A percentile compares a stretch with the other conserved stretches of the same genome.
These are phyloP conservation scores for Lumbricus terrestris DNA, from an alignment of 2,888 invertebrate genomes.

Conservation along the genomic window DNA sequence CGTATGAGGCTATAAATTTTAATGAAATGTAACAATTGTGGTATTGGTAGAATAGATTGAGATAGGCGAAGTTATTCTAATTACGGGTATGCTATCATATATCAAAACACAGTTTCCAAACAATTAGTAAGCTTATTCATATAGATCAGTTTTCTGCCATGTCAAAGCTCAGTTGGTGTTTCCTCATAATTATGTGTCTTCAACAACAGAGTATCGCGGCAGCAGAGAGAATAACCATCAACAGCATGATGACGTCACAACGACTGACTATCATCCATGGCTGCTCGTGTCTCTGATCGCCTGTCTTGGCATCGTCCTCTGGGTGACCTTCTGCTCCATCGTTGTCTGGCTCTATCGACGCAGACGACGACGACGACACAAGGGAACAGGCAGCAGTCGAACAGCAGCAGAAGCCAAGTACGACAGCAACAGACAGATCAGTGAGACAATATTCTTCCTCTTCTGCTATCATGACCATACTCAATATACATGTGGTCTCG, in stretches of 20 bases:
- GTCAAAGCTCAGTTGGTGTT: not conserved
- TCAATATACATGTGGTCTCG: too few relatives aligned
- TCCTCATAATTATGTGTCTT: too few relatives aligned
- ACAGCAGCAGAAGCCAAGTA: not conserved
- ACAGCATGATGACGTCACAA: too few relatives aligned
- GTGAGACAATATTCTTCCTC: not conserved
- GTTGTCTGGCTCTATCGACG: conserved; percentile 21
- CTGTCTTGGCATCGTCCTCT: conserved; percentile 9
- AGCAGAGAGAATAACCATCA: not conserved
- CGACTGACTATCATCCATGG: conserved; percentile 13
- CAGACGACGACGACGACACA: not conserved
- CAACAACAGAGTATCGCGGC: conserved; percentile 7
- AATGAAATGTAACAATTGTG: not conserved
- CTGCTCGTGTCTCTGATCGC: conserved; percentile 10
- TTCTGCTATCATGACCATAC: too few relatives aligned
- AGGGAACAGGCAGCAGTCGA: not conserved
- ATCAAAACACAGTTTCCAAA: not conserved
- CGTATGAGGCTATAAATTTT: not conserved
- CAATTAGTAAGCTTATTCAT: too few relatives aligned
- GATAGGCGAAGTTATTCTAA: not conserved
- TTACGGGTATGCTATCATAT: not conserved
- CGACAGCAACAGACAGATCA: not conserved
- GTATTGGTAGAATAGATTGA: not conserved
- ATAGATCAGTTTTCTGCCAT: too few relatives aligned
- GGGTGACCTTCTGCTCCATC: conserved; percentile 15